Evolutionary conservation across 1,140 invertebrate species (phyloP), one percentile per base, ranked within the genome.

Genomic region (Amphibalanus amphitrite): DNA sequence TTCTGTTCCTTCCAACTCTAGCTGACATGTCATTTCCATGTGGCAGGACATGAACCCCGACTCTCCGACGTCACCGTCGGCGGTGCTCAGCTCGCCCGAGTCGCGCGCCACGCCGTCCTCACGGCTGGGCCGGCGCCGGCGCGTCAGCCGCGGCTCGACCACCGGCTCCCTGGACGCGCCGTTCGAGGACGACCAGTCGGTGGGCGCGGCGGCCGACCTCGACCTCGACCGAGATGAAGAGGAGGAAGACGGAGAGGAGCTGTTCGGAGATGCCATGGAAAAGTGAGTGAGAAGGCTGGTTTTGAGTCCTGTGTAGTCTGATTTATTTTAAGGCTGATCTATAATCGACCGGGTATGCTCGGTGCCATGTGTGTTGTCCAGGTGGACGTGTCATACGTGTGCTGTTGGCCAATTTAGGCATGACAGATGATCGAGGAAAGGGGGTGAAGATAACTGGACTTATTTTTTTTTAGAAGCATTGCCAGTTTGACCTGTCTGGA

Each of bases 201-300:
- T 65, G 64, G 70, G 81, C 80, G 28, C 82, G 82, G 72, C 70
- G 82, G 26, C 69, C 82, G 76, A 77, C 1, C 76, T 75, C 68
- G 82, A 80, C 15, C 78, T 77, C 72, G 77, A 77, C 70, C 79
- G 83, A 26, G 84, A n/a, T n/a, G n/a, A 88, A 73, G 72, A 76
- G 38, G 75, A 78, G n/a, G 76, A 77, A 20, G 88, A 97, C 81
- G 97, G 95, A 76, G 96, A 98, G 81, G 95, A 99, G 79, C 82
- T 99, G 10, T 98, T 99, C 82, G 95, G 94, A 38, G 96, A 98
- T 82, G 92, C 98, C 77, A 90, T 99, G 90, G 95, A 98, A 84
- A 88, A 89, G 92, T 95, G 83, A 83, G 84, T 82, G 23, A 29
- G 69, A 28, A 23, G 28, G n/a, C n/a, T n/a, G n/a, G n/a, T n/a